A percentile compares a stretch with the other conserved stretches of the same genome.
Evolutionary conservation across 1,140 invertebrate species (phyloP).

Genomic region (Chlorops oryzae): DNA sequence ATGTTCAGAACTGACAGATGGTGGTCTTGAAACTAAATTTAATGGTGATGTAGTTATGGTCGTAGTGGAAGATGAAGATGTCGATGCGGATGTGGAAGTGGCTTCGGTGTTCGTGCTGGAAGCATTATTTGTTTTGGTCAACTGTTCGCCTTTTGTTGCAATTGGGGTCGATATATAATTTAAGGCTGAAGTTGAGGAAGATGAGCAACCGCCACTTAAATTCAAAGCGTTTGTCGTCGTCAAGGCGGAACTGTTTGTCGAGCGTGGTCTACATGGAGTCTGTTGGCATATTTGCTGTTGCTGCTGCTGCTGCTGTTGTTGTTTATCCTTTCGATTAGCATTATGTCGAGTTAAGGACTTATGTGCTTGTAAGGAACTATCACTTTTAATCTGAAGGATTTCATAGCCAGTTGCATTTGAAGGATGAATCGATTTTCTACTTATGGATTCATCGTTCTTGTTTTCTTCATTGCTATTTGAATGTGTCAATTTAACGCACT

Average conservation of each 20-base stretch:
- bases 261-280: slow-evolving; percentile 3
- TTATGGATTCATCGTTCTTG: slow-evolving; percentile 2
- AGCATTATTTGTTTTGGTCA: not conserved
- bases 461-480: slow-evolving; percentile 33
- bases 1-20: slow-evolving; percentile 49
- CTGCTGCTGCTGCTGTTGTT: slow-evolving; percentile 20
- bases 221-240: slow-evolving; percentile 4
- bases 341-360: slow-evolving; percentile 36
- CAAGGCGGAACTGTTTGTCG: slow-evolving; percentile 8
- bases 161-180: not conserved
- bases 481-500: slow-evolving; percentile 24
- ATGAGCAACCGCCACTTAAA: slow-evolving; percentile 6
- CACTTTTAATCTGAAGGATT: slow-evolving; percentile 40
- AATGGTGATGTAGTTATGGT: slow-evolving; percentile 11
- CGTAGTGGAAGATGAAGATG: slow-evolving; percentile 1
- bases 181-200: slow-evolving; percentile 7
- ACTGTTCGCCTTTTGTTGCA: not conserved
- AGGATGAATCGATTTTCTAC: slow-evolving; percentile 17
- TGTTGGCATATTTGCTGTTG: slow-evolving; percentile 10
- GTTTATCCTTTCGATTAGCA: slow-evolving; percentile 34
- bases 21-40: slow-evolving; percentile 34
- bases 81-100: slow-evolving; percentile 11
- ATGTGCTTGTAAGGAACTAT: slow-evolving; percentile 36
- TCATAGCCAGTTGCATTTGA: slow-evolving; percentile 32
- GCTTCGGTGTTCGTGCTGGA: slow-evolving; percentile 3